phyloP scores from a whole-genome alignment of 2,888 invertebrate species.

The Trissolcus brochymenae region DNA sequence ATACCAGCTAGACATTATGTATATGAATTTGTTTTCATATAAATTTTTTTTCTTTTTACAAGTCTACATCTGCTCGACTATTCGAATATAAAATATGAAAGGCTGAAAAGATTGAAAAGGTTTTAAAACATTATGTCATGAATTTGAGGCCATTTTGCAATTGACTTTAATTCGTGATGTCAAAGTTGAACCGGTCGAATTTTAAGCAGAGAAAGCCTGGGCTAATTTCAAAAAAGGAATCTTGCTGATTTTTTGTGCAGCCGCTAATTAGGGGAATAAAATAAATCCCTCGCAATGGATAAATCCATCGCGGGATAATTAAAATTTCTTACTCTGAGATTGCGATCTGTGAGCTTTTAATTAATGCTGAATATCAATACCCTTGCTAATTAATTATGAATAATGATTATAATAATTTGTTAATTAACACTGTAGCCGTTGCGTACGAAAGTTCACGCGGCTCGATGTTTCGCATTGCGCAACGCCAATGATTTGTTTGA shows the following conservation, averaged over 20 bases:
- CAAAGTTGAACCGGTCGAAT: constrained; percentile 39
- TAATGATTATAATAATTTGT: constrained; percentile 56
- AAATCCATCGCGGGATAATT: constrained; percentile 49
- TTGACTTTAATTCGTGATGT: constrained; percentile 24
- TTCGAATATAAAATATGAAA: background rate
- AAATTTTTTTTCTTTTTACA: too few relatives aligned
- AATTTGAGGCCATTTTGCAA: constrained; percentile 28
- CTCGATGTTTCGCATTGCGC: constrained; percentile 36
- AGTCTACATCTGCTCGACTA: background rate
- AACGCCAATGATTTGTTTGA: constrained; percentile 54
- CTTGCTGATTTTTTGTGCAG: constrained; percentile 2
- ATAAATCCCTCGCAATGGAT: constrained; percentile 47
- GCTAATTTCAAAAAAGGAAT: constrained; percentile 6
- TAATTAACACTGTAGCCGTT: constrained; percentile 42
- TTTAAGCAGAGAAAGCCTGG: constrained; percentile 34
- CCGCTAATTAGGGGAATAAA: constrained; percentile 43
- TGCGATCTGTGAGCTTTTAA: constrained; percentile 45
- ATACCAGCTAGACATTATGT: too few relatives aligned
- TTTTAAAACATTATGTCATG: constrained; percentile 17
- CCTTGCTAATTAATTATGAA: constrained; percentile 52
- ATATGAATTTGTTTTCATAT: too few relatives aligned
- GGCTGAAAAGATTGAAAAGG: background rate
- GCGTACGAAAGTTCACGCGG: constrained; percentile 22
- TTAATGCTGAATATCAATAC: constrained; percentile 53
- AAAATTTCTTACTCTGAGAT: constrained; percentile 50